A percentile compares a stretch with the other conserved stretches of the same genome.
These are phyloP conservation scores for Mormyrops boulengeri DNA, from an alignment of 2,797 vertebrate genomes.

Conservation along the genomic window DNA sequence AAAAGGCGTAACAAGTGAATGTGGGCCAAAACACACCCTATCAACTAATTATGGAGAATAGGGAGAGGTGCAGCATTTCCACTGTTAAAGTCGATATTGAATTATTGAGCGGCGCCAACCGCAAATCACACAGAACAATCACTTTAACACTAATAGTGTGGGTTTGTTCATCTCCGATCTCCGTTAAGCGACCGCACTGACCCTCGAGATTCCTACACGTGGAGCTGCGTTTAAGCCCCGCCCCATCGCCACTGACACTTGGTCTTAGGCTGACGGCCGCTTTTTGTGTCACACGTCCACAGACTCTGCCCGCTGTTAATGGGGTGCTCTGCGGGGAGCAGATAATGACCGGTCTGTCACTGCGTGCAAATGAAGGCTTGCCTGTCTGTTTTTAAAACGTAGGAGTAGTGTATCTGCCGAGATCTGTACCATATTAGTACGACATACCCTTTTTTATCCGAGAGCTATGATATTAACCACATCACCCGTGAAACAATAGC, in stretches of 20 bases:
- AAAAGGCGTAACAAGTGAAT: not conserved
- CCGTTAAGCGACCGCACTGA: not conserved
- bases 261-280: not conserved
- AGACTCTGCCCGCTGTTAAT: not conserved
- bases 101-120: not conserved
- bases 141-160: not conserved
- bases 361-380: not conserved
- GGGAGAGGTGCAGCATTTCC: not conserved
- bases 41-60: not conserved
- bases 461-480: not conserved
- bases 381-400: not conserved
- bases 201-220: not conserved
- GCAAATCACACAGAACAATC: not conserved
- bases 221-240: not conserved
- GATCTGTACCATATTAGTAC: not conserved
- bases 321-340: not conserved
- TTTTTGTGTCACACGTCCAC: not conserved
- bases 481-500: not conserved
- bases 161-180: not conserved
- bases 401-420: not conserved
- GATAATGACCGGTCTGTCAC: not conserved
- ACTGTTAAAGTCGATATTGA: not conserved
- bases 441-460: not conserved
- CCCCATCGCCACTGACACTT: not conserved
- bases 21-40: not conserved